Conservation (phyloP, 2,888 invertebrate species). For the Lathronympha strigana region DNA sequence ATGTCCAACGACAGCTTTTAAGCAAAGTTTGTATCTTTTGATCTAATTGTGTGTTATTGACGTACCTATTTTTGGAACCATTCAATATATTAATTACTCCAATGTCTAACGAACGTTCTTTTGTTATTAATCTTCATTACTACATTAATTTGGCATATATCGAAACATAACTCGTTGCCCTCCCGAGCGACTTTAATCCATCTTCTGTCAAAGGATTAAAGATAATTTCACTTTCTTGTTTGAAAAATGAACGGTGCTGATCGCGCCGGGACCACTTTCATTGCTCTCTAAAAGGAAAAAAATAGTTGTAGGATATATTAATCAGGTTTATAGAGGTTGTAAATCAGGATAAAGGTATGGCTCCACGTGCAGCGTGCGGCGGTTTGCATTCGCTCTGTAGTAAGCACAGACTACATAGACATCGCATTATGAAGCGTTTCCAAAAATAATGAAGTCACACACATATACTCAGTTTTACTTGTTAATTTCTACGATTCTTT, state of each 20-base stretch:
- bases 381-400: not conserved
- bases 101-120: no score
- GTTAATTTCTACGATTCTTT: no score
- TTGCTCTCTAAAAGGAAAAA: slow-evolving; percentile 36
- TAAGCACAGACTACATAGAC: not conserved
- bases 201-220: slow-evolving; percentile 15
- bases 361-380: slow-evolving; percentile 15
- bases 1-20: no score
- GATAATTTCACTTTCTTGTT: slow-evolving; percentile 22
- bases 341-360: slow-evolving; percentile 31
- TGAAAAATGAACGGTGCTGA: slow-evolving; percentile 32
- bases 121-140: not conserved
- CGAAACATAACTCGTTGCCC: not conserved
- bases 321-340: slow-evolving; percentile 37
- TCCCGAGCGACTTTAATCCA: slow-evolving; percentile 8
- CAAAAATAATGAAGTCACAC: no score
- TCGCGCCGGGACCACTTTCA: slow-evolving; percentile 21
- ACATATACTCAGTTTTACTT: no score
- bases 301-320: slow-evolving; percentile 33
- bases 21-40: no score
- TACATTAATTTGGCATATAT: not conserved
- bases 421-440: not conserved
- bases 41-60: no score
- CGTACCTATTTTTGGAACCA: no score
- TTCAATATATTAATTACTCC: no score